phyloP scores from a whole-genome alignment of 2,113 vertebrate genomes.

The Scalopus aquaticus region DNA sequence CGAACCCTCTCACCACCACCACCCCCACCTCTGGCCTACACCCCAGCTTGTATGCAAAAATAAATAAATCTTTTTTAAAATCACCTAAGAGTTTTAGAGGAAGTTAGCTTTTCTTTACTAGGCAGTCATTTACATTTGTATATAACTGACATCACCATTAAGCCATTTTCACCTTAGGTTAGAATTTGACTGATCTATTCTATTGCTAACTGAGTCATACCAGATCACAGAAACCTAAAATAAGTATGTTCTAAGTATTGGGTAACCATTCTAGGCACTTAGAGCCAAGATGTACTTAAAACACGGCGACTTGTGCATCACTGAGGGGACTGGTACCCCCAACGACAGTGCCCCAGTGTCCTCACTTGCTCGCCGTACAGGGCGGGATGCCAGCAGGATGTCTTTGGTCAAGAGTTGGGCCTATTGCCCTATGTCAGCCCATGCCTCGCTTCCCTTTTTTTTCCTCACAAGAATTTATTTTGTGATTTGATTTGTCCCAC shows the following conservation, averaged over 20 bases:
- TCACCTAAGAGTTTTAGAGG: constrained; percentile 12
- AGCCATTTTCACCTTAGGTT: constrained; percentile 44
- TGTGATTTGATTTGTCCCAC: constrained; percentile 51
- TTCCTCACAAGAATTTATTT: constrained; percentile 20
- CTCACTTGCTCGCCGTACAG: neutral
- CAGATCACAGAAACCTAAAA: constrained; percentile 71
- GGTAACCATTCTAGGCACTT: constrained; percentile 56
- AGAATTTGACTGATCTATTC: constrained; percentile 54
- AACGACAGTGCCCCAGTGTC: neutral
- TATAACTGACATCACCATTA: constrained; percentile 50
- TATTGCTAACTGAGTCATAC: constrained; percentile 51
- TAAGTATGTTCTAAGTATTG: constrained; percentile 67
- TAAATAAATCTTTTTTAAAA: neutral
- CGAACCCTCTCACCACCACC: no score
- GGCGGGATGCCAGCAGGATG: constrained; percentile 9
- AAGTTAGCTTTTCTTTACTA: constrained; percentile 53
- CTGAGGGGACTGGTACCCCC: neutral
- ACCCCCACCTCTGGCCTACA: no score
- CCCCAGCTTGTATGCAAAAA: no score
- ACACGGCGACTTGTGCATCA: neutral
- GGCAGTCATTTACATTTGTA: constrained; percentile 58
- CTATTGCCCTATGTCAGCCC: constrained; percentile 36
- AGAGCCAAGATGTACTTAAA: constrained; percentile 41
- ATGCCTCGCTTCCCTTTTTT: neutral
- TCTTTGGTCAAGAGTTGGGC: neutral